phyloP scores from a whole-genome alignment of 2,888 invertebrate species.

The Xiphydria camelus region DNA sequence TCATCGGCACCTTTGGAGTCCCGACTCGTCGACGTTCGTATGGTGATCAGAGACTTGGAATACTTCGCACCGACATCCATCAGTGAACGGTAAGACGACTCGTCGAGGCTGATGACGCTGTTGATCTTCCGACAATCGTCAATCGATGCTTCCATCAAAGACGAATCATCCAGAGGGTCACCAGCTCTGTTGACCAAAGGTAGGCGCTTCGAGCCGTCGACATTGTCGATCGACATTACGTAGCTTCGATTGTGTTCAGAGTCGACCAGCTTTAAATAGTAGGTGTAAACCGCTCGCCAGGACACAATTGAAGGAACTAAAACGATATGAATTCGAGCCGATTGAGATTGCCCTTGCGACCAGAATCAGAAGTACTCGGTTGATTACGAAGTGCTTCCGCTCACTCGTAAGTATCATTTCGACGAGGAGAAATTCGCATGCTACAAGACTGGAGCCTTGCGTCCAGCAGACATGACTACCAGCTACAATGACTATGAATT shows the following conservation, averaged over 20 bases:
- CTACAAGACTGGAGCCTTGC: neutral
- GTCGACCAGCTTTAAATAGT: too few relatives aligned
- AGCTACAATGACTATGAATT: neutral
- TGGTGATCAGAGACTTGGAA: conserved; percentile 29
- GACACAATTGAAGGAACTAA: too few relatives aligned
- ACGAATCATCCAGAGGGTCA: too few relatives aligned
- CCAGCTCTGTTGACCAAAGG: too few relatives aligned
- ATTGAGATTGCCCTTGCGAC: conserved; percentile 34
- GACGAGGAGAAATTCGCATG: conserved; percentile 37
- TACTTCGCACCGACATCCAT: conserved; percentile 6
- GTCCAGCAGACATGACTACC: conserved; percentile 3
- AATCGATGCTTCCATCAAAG: too few relatives aligned
- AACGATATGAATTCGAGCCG: too few relatives aligned
- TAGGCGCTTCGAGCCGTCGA: too few relatives aligned
- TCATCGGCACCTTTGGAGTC: conserved; percentile 24
- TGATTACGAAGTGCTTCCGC: conserved; percentile 27
- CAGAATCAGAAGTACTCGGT: conserved; percentile 36
- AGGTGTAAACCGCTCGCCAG: too few relatives aligned
- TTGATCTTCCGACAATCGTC: conserved; percentile 14
- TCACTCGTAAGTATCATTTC: conserved; percentile 32
- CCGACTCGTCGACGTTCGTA: conserved; percentile 23
- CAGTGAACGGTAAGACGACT: conserved; percentile 7
- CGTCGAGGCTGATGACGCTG: conserved; percentile 26
- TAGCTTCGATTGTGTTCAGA: too few relatives aligned
- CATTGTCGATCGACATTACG: too few relatives aligned